These are phyloP conservation scores for Ariolimax columbianus DNA, from an alignment of 2,888 invertebrate species.

Conservation along the genomic window DNA sequence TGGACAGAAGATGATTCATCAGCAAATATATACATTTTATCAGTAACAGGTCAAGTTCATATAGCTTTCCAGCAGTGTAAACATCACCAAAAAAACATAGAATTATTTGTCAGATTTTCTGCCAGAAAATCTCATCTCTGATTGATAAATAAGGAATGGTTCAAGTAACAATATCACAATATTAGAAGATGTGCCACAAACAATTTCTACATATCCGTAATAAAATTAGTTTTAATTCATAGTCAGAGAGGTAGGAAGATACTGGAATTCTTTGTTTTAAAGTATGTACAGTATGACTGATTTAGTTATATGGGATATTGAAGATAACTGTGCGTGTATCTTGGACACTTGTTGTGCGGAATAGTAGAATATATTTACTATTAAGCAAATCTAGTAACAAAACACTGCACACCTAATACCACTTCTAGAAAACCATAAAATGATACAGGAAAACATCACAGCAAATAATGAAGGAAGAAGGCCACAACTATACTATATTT, in stretches of 20 bases:
- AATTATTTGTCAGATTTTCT: background rate
- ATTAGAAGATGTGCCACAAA: background rate
- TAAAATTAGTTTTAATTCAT: background rate
- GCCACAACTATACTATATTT: too few relatives aligned
- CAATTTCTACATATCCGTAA: background rate
- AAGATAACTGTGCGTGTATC: background rate
- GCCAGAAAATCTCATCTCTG: background rate
- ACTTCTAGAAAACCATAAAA: constrained; percentile 18
- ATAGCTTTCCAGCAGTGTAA: constrained; percentile 16
- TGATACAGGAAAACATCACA: background rate
- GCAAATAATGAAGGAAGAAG: too few relatives aligned
- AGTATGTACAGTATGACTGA: background rate
- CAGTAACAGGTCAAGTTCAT: background rate
- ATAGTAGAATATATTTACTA: background rate
- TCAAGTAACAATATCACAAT: background rate
- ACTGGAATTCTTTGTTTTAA: background rate
- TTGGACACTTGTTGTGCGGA: background rate
- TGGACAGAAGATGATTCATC: background rate
- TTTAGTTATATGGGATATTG: background rate
- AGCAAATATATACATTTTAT: constrained; percentile 3
- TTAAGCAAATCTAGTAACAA: background rate
- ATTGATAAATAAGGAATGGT: background rate
- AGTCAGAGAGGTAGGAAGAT: constrained; percentile 3
- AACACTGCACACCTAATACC: background rate
- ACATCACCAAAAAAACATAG: background rate